Conservation (phyloP, 1,140 invertebrate species). For the Philotrypesis tridentata region DNA sequence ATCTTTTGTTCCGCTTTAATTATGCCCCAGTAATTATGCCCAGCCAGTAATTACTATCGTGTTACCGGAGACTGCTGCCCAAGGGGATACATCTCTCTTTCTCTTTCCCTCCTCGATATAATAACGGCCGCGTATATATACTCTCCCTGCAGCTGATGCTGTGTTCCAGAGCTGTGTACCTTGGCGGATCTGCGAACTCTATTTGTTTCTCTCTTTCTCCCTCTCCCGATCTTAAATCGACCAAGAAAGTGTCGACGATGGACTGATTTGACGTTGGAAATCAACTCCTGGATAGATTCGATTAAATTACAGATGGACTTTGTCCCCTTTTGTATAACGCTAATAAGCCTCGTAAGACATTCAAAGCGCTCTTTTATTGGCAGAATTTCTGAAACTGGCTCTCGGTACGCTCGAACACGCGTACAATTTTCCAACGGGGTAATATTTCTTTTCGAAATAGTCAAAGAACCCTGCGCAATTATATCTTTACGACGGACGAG, state of each 20-base stretch:
- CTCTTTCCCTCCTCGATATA: conserved; percentile 1
- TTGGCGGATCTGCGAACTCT: background rate
- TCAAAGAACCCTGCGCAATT: too few relatives aligned
- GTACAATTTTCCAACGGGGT: too few relatives aligned
- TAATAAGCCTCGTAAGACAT: too few relatives aligned
- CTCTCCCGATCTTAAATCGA: background rate
- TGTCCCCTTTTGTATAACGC: too few relatives aligned
- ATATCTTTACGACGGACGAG: too few relatives aligned
- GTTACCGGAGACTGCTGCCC: conserved; percentile 68
- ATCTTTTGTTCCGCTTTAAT: conserved; percentile 69
- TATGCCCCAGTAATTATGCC: conserved; percentile 70
- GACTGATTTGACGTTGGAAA: background rate
- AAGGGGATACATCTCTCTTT: conserved; percentile 65
- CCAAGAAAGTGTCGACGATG: background rate
- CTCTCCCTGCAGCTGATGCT: background rate
- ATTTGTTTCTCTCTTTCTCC: background rate
- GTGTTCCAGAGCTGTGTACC: background rate
- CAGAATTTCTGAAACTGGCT: too few relatives aligned
- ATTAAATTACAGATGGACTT: background rate
- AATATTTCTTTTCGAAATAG: too few relatives aligned
- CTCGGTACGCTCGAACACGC: too few relatives aligned
- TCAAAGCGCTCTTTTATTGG: too few relatives aligned
- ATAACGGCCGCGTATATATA: background rate
- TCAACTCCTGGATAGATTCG: background rate
- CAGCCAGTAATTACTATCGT: conserved; percentile 69